Conservation (phyloP, 1,140 invertebrate genomes). For the Teleopsis dalmanni region DNA sequence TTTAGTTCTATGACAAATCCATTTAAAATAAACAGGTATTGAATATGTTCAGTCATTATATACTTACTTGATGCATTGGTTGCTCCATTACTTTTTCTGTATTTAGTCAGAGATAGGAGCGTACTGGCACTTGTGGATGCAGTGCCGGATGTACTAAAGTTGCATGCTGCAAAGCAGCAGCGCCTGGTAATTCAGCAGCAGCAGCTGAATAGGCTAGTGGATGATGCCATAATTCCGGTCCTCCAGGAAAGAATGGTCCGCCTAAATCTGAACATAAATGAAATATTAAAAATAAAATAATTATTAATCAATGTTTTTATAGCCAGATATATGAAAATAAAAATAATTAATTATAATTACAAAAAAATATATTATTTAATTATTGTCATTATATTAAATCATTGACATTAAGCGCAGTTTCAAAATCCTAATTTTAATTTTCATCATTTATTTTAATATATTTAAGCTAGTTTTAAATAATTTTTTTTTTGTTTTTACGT, state of each 20-base stretch:
- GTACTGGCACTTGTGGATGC: constrained; percentile 92
- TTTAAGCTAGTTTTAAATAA: not conserved
- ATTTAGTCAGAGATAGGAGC: constrained; percentile 94
- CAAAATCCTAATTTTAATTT: too few species aligned
- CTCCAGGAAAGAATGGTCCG: constrained; percentile 86
- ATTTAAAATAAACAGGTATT: too few species aligned
- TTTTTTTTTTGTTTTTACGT: not conserved
- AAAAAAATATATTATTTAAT: not conserved
- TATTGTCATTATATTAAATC: not conserved
- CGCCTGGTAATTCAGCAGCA: constrained; percentile 71
- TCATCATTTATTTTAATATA: too few species aligned
- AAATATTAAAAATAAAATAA: constrained; percentile 14
- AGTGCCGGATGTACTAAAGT: constrained; percentile 89
- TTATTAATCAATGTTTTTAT: too few species aligned
- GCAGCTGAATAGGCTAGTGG: constrained; percentile 76
- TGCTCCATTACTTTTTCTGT: constrained; percentile 63
- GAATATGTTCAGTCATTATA: too few species aligned
- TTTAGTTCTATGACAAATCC: too few species aligned
- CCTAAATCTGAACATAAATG: constrained; percentile 68
- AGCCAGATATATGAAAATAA: constrained; percentile 3
- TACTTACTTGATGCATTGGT: constrained; percentile 44
- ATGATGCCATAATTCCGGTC: constrained; percentile 89
- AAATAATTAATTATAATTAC: constrained; percentile 6
- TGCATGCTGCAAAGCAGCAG: constrained; percentile 71
- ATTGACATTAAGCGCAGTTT: too few species aligned